Conservation (phyloP, 2,888 invertebrate species). For the Calameuta pallipes region DNA sequence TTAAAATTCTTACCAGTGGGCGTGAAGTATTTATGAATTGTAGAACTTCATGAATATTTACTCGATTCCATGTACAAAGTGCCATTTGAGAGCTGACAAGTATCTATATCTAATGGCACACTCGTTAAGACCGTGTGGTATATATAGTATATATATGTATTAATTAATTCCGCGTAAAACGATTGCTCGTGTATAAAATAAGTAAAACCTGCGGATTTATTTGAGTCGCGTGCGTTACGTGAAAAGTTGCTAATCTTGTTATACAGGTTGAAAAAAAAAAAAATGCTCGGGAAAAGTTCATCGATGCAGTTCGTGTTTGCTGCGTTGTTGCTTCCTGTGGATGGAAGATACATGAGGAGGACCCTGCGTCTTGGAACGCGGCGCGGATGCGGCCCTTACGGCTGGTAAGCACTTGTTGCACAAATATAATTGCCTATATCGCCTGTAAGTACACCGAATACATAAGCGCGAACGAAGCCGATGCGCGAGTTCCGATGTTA, state of each 20-base stretch:
- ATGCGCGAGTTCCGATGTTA: constrained; percentile 25
- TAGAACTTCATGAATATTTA: background rate
- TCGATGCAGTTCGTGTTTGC: background rate
- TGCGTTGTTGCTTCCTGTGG: background rate
- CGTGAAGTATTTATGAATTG: background rate
- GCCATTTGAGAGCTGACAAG: background rate
- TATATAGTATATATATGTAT: too few species aligned
- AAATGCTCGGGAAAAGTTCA: background rate
- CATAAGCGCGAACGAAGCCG: constrained; percentile 19
- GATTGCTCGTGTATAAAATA: background rate
- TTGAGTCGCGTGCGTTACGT: background rate
- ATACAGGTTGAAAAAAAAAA: background rate
- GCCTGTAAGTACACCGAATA: constrained; percentile 26
- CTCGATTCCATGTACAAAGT: background rate
- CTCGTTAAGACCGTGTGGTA: background rate
- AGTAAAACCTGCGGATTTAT: background rate
- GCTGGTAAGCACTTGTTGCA: constrained; percentile 35
- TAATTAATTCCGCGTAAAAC: background rate
- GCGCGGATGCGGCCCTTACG: background rate
- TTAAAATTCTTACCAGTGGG: background rate
- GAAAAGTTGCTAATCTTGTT: too few species aligned
- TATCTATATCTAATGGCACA: background rate
- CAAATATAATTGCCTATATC: constrained; percentile 29
- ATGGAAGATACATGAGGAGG: background rate
- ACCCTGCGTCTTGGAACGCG: background rate